phyloP scores from a whole-genome alignment of 2,113 vertebrate genomes.

The Acanthochromis polyacanthus region DNA sequence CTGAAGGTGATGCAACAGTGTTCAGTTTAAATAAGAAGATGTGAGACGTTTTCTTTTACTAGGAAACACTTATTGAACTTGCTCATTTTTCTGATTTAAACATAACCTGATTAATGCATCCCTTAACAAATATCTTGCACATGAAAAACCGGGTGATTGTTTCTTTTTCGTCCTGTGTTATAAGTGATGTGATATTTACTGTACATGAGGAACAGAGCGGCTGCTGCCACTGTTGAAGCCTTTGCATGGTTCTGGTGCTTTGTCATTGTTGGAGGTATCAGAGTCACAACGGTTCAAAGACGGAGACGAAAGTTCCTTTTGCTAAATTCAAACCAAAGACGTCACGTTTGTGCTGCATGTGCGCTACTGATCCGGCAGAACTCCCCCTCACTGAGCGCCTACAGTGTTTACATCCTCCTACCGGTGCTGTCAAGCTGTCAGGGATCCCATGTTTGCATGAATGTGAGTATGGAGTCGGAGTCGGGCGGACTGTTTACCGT shows the following conservation, averaged over 20 bases:
- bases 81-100: too few relatives aligned
- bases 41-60: too few relatives aligned
- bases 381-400: constrained; percentile 27
- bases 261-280: not conserved
- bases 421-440: constrained; percentile 43
- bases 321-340: not conserved
- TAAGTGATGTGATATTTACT: too few relatives aligned
- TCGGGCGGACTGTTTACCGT: not conserved
- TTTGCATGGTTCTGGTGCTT: not conserved
- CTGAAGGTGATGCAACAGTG: too few relatives aligned
- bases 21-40: too few relatives aligned
- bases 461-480: constrained; percentile 6
- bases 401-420: constrained; percentile 42
- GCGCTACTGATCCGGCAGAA: constrained; percentile 1
- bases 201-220: not conserved
- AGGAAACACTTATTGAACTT: too few relatives aligned
- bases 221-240: not conserved
- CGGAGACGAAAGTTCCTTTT: not conserved
- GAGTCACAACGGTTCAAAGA: too few relatives aligned
- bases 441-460: constrained; percentile 15
- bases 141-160: too few relatives aligned
- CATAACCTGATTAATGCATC: too few relatives aligned
- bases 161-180: too few relatives aligned
- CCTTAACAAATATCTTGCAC: too few relatives aligned
- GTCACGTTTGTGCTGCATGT: constrained; percentile 10